These are phyloP conservation scores for Acrossocheilus wenchowensis DNA, from an alignment of 2,797 vertebrate species.

Conservation along the genomic window DNA sequence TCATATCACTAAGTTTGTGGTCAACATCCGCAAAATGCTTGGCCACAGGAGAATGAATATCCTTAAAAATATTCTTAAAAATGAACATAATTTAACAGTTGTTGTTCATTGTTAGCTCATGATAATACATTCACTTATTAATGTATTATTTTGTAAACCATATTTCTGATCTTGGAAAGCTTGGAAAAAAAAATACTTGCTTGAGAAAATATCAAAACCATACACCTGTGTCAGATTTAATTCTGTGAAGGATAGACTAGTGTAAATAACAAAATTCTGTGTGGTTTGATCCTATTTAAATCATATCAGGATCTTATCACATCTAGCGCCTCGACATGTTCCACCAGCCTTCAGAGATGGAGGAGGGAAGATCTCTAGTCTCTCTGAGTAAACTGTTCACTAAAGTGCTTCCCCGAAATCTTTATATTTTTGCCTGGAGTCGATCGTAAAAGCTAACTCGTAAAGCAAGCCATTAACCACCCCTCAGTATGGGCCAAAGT, in stretches of 20 bases:
- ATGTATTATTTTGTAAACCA: background rate
- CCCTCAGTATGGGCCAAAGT: conserved; percentile 69
- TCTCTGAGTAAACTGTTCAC: conserved; percentile 47
- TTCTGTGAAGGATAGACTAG: background rate
- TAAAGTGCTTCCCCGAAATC: conserved; percentile 50
- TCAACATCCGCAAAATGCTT: no score
- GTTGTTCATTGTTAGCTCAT: background rate
- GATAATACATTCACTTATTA: background rate
- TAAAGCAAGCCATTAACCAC: conserved; percentile 73
- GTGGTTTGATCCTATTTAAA: background rate
- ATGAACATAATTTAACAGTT: background rate
- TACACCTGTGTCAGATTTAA: background rate
- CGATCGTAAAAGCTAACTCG: conserved; percentile 67
- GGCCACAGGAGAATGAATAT: no score
- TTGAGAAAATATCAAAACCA: background rate
- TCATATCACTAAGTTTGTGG: no score
- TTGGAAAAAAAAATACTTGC: background rate
- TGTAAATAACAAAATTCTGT: background rate
- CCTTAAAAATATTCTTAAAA: background rate
- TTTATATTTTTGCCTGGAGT: conserved; percentile 41
- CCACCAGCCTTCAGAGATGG: background rate
- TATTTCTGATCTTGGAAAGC: background rate
- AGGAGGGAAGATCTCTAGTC: conserved; percentile 16
- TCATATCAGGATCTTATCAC: background rate
- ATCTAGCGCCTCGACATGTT: conserved; percentile 13